These are phyloP conservation scores for Meiosimyza platycephala DNA, from an alignment of 2,888 invertebrate species.

Conservation along the genomic window DNA sequence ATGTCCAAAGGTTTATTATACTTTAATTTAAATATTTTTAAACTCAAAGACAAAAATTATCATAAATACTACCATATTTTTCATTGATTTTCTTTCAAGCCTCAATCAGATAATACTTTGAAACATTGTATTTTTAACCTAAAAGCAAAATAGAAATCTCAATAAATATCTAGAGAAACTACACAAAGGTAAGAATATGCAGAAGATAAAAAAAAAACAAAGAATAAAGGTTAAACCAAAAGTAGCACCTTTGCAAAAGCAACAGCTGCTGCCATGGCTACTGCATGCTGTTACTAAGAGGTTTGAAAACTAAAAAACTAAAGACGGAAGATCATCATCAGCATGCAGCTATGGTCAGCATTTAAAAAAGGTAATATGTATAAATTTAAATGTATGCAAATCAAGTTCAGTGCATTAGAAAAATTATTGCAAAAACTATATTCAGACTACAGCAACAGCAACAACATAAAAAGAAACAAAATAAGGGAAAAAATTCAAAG, in stretches of 20 bases:
- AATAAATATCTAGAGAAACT: conserved; percentile 12
- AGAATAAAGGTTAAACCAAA: background rate
- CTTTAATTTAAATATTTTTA: no score
- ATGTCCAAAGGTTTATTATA: no score
- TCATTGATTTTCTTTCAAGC: no score
- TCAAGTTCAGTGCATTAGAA: conserved; percentile 10
- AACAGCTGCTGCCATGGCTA: conserved; percentile 14
- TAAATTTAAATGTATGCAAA: background rate
- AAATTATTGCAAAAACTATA: background rate
- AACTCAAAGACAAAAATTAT: no score
- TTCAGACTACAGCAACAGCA: background rate
- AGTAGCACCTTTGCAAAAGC: background rate
- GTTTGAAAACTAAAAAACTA: background rate
- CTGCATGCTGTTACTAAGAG: conserved; percentile 1
- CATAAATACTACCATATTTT: no score
- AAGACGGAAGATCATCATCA: background rate
- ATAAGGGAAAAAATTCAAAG: background rate
- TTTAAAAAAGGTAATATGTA: background rate
- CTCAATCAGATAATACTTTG: no score
- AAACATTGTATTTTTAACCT: no score
- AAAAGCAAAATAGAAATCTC: background rate
- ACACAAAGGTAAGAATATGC: background rate
- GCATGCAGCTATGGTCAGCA: background rate
- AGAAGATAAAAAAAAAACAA: background rate
- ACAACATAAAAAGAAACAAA: background rate